Percentiles rank a stretch among this genome's conserved stretches.
Evolutionary conservation across 1,140 invertebrate genomes (phyloP).

Genomic region (Euura saliciscinereae): DNA sequence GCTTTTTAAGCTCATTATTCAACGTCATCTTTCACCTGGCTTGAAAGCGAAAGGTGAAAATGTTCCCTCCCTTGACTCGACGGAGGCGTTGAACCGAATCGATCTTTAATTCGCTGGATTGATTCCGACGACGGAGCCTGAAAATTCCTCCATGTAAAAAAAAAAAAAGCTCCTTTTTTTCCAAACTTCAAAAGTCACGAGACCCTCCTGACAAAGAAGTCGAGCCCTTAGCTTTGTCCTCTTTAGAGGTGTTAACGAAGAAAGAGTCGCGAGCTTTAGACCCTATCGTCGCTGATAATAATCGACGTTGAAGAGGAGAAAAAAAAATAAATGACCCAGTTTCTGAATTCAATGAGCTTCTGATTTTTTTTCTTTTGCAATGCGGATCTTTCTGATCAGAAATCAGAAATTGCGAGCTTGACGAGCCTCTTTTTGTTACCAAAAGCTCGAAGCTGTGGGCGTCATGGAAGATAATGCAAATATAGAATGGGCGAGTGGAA

Average conservation of each 20-base stretch:
- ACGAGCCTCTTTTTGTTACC: slow-evolving; percentile 30
- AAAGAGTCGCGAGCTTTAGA: too few species aligned
- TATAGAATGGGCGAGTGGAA: neutral
- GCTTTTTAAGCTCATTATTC: neutral
- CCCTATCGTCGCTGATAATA: too few species aligned
- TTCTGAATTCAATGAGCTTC: slow-evolving; percentile 13
- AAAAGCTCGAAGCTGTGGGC: neutral
- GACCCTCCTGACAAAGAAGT: too few species aligned
- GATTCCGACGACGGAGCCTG: neutral
- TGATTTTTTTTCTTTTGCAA: too few species aligned
- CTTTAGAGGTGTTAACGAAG: too few species aligned
- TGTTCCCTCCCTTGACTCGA: neutral
- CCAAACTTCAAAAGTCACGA: too few species aligned
- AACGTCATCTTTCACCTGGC: neutral
- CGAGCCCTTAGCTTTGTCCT: too few species aligned
- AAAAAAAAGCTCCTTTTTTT: neutral
- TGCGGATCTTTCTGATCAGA: slow-evolving; percentile 28
- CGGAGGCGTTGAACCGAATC: neutral
- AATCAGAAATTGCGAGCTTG: slow-evolving; percentile 36
- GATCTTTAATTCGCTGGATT: neutral
- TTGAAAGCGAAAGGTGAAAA: neutral
- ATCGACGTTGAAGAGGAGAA: neutral
- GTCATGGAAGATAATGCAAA: neutral
- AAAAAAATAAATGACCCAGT: slow-evolving; percentile 9
- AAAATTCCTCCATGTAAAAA: too few species aligned